These are phyloP conservation scores for Enteromius paludinosus DNA, from an alignment of 2,797 vertebrate species.

Conservation along the genomic window DNA sequence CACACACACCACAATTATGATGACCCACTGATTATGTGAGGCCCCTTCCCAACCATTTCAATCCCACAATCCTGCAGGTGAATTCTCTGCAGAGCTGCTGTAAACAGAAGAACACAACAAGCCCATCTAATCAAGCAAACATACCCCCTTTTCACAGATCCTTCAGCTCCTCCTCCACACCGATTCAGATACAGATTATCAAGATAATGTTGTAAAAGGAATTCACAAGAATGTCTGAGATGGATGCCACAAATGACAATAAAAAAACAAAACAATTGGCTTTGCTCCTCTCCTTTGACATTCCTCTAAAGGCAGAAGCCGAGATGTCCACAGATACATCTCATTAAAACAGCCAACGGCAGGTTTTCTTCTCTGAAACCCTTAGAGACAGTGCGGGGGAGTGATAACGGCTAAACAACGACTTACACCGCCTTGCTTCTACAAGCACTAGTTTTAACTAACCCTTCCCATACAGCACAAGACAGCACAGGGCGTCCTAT, in stretches of 20 bases:
- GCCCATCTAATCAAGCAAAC: not conserved
- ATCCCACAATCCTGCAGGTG: not conserved
- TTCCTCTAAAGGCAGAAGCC: conserved; percentile 1
- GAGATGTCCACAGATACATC: conserved; percentile 32
- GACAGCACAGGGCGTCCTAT: not conserved
- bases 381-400: not conserved
- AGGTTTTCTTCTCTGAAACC: conserved; percentile 1
- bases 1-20: not conserved
- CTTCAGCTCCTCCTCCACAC: not conserved
- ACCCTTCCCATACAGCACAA: not conserved
- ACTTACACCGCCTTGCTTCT: not conserved
- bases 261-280: not conserved
- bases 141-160: not conserved
- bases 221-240: conserved; percentile 12
- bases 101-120: conserved; percentile 4
- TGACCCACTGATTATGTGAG: not conserved
- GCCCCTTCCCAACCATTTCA: not conserved
- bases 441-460: conserved; percentile 8
- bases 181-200: conserved; percentile 10
- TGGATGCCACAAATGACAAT: conserved; percentile 2
- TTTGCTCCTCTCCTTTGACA: not conserved
- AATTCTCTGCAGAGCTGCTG: not conserved
- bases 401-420: not conserved
- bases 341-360: conserved; percentile 20
- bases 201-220: conserved; percentile 14